These are phyloP conservation scores for Molossus molossus DNA, from an alignment of 2,797 vertebrate species.

Conservation along the genomic window DNA sequence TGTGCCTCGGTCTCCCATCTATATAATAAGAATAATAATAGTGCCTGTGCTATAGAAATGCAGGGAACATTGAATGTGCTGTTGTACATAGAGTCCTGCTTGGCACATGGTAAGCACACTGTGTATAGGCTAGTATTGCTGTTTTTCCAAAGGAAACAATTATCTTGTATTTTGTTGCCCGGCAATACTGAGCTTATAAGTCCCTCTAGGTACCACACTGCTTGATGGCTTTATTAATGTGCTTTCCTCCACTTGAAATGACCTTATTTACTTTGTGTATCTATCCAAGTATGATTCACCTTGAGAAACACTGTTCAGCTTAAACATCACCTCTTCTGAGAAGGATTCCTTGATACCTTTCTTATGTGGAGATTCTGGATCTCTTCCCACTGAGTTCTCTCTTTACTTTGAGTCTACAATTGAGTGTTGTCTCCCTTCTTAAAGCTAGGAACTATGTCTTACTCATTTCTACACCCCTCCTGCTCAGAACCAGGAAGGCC, in stretches of 20 bases:
- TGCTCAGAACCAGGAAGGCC: background rate
- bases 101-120: background rate
- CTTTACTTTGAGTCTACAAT: background rate
- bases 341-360: background rate
- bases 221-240: background rate
- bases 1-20: conserved; percentile 9
- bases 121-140: background rate
- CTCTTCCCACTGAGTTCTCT: background rate
- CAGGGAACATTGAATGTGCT: background rate
- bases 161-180: background rate
- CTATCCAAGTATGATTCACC: background rate
- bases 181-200: background rate
- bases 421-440: conserved; percentile 1
- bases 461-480: background rate
- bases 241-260: background rate
- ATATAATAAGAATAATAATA: background rate
- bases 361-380: background rate
- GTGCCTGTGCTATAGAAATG: background rate
- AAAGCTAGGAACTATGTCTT: background rate
- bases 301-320: background rate
- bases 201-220: background rate
- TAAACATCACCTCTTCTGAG: background rate
- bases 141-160: conserved; percentile 3
- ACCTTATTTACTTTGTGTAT: background rate
- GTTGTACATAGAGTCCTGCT: background rate